phyloP scores from a whole-genome alignment of 2,797 vertebrate species.

The Platyrinchus mystaceus region DNA sequence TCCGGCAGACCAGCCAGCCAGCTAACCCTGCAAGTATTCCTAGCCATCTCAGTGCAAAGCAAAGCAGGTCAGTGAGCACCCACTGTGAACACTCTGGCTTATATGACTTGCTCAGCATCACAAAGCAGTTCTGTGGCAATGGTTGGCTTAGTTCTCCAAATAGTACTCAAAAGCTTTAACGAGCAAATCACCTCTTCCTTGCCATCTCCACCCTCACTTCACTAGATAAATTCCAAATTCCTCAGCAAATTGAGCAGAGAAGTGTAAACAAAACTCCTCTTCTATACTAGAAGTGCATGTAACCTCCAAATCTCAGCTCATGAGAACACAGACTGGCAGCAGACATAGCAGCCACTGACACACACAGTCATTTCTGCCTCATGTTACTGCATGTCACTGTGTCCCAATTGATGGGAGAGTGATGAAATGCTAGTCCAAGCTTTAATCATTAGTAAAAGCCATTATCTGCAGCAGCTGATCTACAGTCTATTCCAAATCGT shows the following conservation, averaged over 20 bases:
- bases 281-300: background rate
- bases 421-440: background rate
- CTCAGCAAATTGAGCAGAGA: background rate
- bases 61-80: background rate
- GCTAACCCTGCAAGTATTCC: background rate
- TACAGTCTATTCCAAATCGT: background rate
- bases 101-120: background rate
- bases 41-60: background rate
- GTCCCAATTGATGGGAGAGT: slow-evolving; percentile 19
- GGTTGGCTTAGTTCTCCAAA: background rate
- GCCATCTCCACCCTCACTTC: background rate
- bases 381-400: slow-evolving; percentile 16
- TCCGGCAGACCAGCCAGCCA: background rate
- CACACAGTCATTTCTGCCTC: background rate
- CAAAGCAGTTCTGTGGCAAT: background rate
- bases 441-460: slow-evolving; percentile 61
- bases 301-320: background rate
- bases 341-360: background rate
- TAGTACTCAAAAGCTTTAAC: background rate
- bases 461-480: slow-evolving; percentile 34
- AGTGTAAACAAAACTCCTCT: background rate
- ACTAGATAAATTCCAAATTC: background rate
- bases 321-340: background rate
- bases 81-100: background rate
- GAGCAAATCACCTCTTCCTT: background rate